Percentiles rank a stretch among this genome's conserved stretches.
Conservation (phyloP, 2,113 vertebrate species). For the Oryzias celebensis region DNA sequence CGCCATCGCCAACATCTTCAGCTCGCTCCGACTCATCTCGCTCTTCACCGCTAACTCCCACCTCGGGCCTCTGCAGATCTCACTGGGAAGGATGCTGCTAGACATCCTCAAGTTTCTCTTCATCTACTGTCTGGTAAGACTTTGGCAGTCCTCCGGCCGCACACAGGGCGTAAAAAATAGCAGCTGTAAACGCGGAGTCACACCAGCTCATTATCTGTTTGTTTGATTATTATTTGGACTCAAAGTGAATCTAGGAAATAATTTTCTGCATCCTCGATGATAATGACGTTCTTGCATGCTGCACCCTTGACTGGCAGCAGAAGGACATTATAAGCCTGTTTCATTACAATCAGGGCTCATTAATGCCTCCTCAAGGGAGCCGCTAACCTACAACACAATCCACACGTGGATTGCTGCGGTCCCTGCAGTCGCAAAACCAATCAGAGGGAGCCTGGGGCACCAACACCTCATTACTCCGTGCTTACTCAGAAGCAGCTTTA, state of each 20-base stretch:
- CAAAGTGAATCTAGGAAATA: too few species aligned
- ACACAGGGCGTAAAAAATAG: too few species aligned
- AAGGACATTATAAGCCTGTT: conserved; percentile 25
- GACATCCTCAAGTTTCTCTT: conserved; percentile 99
- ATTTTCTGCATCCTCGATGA: neutral
- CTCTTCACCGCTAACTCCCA: conserved; percentile 97
- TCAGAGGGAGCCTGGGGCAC: conserved; percentile 9
- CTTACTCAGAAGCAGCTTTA: conserved; percentile 18
- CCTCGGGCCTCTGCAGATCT: conserved; percentile 94
- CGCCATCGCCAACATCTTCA: conserved; percentile 97
- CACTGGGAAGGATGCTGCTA: conserved; percentile 93
- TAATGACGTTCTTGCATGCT: neutral
- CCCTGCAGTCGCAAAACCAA: conserved; percentile 33
- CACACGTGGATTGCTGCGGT: conserved; percentile 18
- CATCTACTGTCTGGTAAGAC: conserved; percentile 83
- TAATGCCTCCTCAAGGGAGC: conserved; percentile 28
- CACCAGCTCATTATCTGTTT: too few species aligned
- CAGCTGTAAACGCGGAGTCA: neutral
- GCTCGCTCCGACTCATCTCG: conserved; percentile 92
- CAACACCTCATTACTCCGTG: neutral
- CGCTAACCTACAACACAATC: conserved; percentile 22
- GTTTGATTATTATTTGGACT: too few species aligned
- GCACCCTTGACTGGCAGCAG: conserved; percentile 1
- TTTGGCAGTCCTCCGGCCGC: too few species aligned
- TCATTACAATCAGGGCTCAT: conserved; percentile 32